These are phyloP conservation scores for Dysmachus trigonus DNA, from an alignment of 2,888 invertebrate genomes.

Conservation along the genomic window DNA sequence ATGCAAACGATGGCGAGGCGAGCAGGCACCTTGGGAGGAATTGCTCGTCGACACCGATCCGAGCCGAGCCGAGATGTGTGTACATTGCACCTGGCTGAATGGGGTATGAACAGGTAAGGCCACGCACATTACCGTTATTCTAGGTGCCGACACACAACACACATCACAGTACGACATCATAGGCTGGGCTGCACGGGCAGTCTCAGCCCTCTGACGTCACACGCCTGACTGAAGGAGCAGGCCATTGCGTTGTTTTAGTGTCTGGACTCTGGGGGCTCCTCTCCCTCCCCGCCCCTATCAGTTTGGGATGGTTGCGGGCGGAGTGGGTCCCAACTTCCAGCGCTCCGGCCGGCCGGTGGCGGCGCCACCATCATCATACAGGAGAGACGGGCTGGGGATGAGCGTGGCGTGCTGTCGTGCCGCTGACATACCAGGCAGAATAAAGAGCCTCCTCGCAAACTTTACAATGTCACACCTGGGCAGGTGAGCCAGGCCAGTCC, in stretches of 20 bases:
- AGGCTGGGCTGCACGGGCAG: not conserved
- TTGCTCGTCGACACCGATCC: not conserved
- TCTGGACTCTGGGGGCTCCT: not conserved
- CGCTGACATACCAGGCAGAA: constrained; percentile 22
- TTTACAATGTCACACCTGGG: constrained; percentile 48
- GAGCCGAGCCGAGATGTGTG: constrained; percentile 16
- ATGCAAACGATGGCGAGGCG: constrained; percentile 34
- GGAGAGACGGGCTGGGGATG: constrained; percentile 8
- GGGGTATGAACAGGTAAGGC: constrained; percentile 14
- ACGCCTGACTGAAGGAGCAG: constrained; percentile 13
- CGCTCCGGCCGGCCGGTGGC: not conserved
- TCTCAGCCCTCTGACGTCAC: not conserved
- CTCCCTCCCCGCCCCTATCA: too few relatives aligned
- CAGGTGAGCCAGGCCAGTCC: constrained; percentile 43
- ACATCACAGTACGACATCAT: constrained; percentile 23
- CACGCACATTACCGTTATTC: constrained; percentile 46
- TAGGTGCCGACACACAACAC: not conserved
- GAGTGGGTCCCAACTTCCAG: not conserved
- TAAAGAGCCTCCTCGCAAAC: constrained; percentile 32
- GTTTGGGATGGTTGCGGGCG: not conserved
- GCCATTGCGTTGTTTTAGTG: not conserved
- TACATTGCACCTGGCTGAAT: constrained; percentile 13
- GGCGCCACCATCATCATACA: not conserved
- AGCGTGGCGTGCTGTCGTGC: constrained; percentile 33
- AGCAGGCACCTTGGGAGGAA: constrained; percentile 17